Base-by-base conservation (phyloP, 2,888 invertebrate species). In the Eremobia ochroleuca region DNA sequence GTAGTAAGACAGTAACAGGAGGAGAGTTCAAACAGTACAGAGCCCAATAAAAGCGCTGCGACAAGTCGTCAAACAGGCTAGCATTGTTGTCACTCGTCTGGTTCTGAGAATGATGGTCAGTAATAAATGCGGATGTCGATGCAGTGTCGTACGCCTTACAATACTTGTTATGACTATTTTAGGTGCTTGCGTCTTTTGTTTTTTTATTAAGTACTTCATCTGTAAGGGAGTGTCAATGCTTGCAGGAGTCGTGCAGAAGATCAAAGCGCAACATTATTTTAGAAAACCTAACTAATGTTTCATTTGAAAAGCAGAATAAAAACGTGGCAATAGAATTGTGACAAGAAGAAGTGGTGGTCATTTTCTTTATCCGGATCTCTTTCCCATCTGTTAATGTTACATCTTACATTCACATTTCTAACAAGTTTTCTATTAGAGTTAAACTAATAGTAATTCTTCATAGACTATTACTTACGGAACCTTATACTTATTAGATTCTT, bases 71-170 rank as follows among this genome's bases (percentile, higher is more conserved):
- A 84, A 85, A 87, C 87, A 87, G 74, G 82, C 78, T 74, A 73
- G 86, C 84, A 90, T 89, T 91, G 90, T 90, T 83, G 82, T 69
- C 65, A 62, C 72, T 58, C 37, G 85, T 76, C 84, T 77, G 73
- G 75, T 91, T 91, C 90, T 79, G 71, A 67, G 90, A 90, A 90
- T 66, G 79, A 73, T 74, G 83, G 72, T 76, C 83, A 74, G 73
- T 89, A 83, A 88, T 89, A 89, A 85, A 91, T 88, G 83, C 89
- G 89, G 89, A 89, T 84, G 89, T 86, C 82, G 78, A 85, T 80
- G 82, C 73, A 73, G 76, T 86, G 83, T 80, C 77, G 66, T 71
- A 65, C 77, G 49, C 70, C 84, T 76, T 73, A 86, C 84, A 83
- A 86, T 79, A 75, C 79, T 83, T 86, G 86, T 83, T 83, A 81